phyloP scores from a whole-genome alignment of 2,113 vertebrate species.

The Dascyllus trimaculatus region DNA sequence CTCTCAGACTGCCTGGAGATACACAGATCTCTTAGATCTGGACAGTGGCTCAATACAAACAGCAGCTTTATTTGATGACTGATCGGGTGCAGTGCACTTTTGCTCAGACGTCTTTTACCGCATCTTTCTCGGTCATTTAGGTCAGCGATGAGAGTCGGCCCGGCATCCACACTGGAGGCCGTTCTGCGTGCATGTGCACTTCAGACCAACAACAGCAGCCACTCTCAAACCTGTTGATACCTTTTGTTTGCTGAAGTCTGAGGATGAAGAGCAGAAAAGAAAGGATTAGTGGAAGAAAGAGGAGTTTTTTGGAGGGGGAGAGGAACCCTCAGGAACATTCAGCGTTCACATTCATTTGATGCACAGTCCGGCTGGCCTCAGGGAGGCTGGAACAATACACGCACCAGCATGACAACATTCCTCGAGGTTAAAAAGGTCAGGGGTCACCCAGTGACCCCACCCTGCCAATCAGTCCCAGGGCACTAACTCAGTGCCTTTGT shows the following conservation, averaged over 20 bases:
- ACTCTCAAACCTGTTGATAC: constrained; percentile 59
- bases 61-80: constrained; percentile 38
- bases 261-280: constrained; percentile 64
- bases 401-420: constrained; percentile 82
- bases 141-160: constrained; percentile 28
- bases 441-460: constrained; percentile 73
- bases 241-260: constrained; percentile 70
- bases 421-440: constrained; percentile 79
- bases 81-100: background rate
- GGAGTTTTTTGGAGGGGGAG: background rate
- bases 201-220: constrained; percentile 35
- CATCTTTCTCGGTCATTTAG: constrained; percentile 36
- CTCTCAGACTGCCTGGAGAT: constrained; percentile 57
- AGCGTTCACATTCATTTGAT: constrained; percentile 72
- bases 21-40: constrained; percentile 51
- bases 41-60: constrained; percentile 43
- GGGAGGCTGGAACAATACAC: constrained; percentile 78
- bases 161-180: constrained; percentile 16
- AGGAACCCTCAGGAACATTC: constrained; percentile 65
- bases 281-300: constrained; percentile 68
- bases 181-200: constrained; percentile 39
- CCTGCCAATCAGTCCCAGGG: constrained; percentile 79
- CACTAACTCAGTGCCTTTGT: constrained; percentile 71
- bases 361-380: constrained; percentile 65
- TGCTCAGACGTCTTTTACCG: constrained; percentile 25